Conservation (phyloP, 2,113 vertebrate genomes). For the Clarias macrocephalus region DNA sequence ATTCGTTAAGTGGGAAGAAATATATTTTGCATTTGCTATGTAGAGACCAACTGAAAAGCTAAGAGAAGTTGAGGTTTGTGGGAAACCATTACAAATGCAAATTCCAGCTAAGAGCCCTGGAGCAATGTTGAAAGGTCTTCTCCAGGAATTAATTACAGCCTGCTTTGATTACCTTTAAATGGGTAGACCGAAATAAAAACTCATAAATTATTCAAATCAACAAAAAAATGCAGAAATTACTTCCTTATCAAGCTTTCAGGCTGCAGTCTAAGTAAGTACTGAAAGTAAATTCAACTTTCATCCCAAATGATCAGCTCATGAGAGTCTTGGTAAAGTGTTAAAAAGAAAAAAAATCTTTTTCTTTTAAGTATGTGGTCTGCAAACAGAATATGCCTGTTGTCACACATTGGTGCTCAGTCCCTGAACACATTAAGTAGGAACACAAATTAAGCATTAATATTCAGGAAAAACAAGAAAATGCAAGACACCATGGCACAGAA, state of each 20-base stretch:
- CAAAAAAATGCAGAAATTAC: constrained; percentile 51
- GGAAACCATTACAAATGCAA: constrained; percentile 64
- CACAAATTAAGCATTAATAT: no score
- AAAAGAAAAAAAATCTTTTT: background rate
- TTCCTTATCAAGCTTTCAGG: constrained; percentile 10
- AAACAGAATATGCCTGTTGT: background rate
- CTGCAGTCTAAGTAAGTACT: background rate
- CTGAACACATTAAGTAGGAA: no score
- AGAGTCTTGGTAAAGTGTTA: background rate
- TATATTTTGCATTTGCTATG: constrained; percentile 15
- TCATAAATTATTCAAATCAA: constrained; percentile 59
- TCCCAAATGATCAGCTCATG: constrained; percentile 5
- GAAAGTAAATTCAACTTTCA: background rate
- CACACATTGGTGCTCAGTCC: no score
- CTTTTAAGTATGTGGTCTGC: background rate
- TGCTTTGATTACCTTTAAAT: constrained; percentile 59
- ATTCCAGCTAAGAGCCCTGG: constrained; percentile 57
- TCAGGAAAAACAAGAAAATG: no score
- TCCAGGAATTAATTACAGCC: constrained; percentile 49
- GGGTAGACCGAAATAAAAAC: constrained; percentile 56
- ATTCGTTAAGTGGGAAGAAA: constrained; percentile 15
- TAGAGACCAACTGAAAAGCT: constrained; percentile 29
- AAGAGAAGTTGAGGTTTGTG: constrained; percentile 17
- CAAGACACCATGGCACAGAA: no score
- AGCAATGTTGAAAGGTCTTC: constrained; percentile 56